These are phyloP conservation scores for Bombyx mandarina DNA, from an alignment of 1,140 invertebrate species.

Conservation along the genomic window DNA sequence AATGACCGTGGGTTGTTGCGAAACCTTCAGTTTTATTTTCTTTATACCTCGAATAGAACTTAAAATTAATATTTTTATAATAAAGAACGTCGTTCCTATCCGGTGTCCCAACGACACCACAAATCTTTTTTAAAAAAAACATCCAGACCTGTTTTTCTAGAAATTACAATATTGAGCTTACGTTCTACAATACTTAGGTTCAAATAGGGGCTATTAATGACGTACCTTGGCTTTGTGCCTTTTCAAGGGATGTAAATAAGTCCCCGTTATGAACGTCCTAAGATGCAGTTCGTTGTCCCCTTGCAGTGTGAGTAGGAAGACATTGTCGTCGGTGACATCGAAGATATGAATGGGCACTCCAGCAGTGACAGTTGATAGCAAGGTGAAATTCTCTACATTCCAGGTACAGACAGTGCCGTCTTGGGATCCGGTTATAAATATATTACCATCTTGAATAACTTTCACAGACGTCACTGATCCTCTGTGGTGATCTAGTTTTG, in stretches of 20 bases:
- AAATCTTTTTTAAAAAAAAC: too few species aligned
- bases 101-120: too few species aligned
- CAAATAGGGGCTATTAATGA: conserved; percentile 1
- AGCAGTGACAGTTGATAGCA: conserved; percentile 82
- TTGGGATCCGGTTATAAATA: conserved; percentile 84
- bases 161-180: too few species aligned
- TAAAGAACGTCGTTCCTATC: too few species aligned
- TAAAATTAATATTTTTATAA: too few species aligned
- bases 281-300: conserved; percentile 86
- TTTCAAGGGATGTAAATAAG: conserved; percentile 82
- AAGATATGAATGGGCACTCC: conserved; percentile 79
- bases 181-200: not conserved
- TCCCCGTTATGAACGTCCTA: conserved; percentile 85
- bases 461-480: conserved; percentile 83
- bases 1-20: too few species aligned
- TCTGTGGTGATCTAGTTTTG: conserved; percentile 88
- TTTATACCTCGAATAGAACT: too few species aligned
- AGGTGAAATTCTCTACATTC: conserved; percentile 83
- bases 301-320: conserved; percentile 84
- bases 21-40: too few species aligned
- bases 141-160: too few species aligned
- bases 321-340: conserved; percentile 84
- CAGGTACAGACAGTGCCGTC: conserved; percentile 87
- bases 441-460: conserved; percentile 83
- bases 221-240: conserved; percentile 82